Evolutionary conservation across 2,797 vertebrate genomes (phyloP).

Genomic region (Pipistrellus kuhlii): DNA sequence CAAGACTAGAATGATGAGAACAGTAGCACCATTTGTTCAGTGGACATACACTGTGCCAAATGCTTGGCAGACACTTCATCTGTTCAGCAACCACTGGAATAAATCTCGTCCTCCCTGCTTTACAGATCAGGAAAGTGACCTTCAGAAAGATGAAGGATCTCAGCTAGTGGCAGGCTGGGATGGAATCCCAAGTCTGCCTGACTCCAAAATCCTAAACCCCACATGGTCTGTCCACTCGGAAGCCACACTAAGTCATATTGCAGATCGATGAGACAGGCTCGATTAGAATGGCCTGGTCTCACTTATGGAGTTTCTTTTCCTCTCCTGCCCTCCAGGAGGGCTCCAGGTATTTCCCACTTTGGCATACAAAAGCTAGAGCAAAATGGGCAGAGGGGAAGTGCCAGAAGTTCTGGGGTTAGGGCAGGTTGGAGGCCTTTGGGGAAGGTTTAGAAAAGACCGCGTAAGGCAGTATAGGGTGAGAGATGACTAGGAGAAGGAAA

Average conservation of each 20-base stretch:
- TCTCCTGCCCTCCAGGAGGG: not conserved
- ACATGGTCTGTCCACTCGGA: not conserved
- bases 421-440: not conserved
- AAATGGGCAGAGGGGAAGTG: not conserved
- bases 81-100: not conserved
- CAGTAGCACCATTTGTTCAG: not conserved
- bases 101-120: not conserved
- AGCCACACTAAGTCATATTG: not conserved
- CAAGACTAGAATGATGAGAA: not conserved
- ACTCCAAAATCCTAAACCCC: not conserved
- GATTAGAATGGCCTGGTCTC: not conserved
- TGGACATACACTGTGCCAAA: not conserved
- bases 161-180: not conserved
- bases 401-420: not conserved
- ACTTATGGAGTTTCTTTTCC: not conserved
- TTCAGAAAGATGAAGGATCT: slow-evolving; percentile 15
- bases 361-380: not conserved
- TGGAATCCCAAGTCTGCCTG: not conserved
- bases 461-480: not conserved
- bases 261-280: not conserved
- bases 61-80: not conserved
- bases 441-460: not conserved
- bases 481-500: not conserved
- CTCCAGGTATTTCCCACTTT: not conserved
- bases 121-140: not conserved